Evolutionary conservation across 2,797 vertebrate species (phyloP), one percentile per base, ranked within the genome.

Genomic region (Emys orbicularis): DNA sequence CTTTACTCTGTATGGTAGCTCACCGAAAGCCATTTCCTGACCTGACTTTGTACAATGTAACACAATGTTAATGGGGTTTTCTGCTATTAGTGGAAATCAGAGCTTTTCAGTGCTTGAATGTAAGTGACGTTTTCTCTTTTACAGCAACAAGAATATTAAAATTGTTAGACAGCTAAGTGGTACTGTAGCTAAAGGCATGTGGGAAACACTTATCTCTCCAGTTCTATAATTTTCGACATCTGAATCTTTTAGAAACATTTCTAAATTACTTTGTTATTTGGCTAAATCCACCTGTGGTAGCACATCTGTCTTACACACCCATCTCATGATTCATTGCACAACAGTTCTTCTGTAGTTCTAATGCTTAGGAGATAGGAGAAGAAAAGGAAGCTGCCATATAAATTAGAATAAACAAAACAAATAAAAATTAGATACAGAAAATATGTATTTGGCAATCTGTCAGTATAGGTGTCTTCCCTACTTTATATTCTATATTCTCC

Each of bases 1-100:
- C 11, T 92, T 83, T 23, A 53, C 65, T 23, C n/a, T 11, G 19
- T 47, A n/a, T 4, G 65, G 37, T 16, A 10, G 1, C 13, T 91
- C 79, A 86, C 27, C 5, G 84, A 7, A 18, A 86, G 21, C 8
- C 0, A 1, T 56, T 92, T 80, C 68, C 79, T 68, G 44, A 80
- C 12, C 49, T 37, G 61, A 65, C 56, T 8, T 57, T 47, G 37
- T 50, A 83, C 2, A 56, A 2, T 2, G 41, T 3, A 52, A 34
- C 29, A 81, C 12, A 88, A 76, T 7, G 59, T 23, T 34, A 3
- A 4, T n/a, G 12, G 68, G 83, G 12, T 1, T 56, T 81, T 74
- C 0, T 5, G 16, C 1, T 1, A 0, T 57, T 90, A 87, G 10
- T 72, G 10, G 79, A 16, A n/a, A 88, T 72, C 10, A 5, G 0